Base-by-base conservation (phyloP, 1,140 invertebrate genomes). In the Solenopsis fugax region DNA sequence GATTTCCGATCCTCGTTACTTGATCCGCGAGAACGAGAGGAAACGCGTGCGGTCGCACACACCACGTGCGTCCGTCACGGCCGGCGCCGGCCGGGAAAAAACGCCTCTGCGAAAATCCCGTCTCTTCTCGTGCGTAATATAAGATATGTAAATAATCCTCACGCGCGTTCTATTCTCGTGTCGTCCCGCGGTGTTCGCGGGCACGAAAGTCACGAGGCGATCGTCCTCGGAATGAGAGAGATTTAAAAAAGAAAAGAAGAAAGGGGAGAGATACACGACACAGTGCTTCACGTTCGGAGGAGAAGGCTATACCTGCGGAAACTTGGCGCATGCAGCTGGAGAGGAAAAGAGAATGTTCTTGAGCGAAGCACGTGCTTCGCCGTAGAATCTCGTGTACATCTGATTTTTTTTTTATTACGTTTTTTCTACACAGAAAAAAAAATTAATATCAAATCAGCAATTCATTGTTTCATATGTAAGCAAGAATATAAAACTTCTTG, bases 1-100 rank as follows among this genome's bases (percentile, higher is more conserved):
- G 65, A 50, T 41, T 48, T 69, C 21, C 41, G 37, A 67, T 29
- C 12, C 41, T 6, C 21, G 3, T 1, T 24, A 7, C 6, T 50
- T 50, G 21, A 69, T 24, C 13, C 12, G 24, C 12, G 45, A 41
- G 3, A 56, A 4, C 41, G 5, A 50, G 65, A 69, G 2, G 21
- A 69, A 50, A 54, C 9, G 5, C 50, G 16, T 9, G 24, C 24
- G 24, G 16, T 29, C 24, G 41, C 41, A 41, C 45, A 16, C 18
- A 56, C 50, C 71, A 73, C 48, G 71, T 73, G 71, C 29, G 50
- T 5, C 29, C 24, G 56, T 60, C 56, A 29, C 58, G 29, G 29
- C 2, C 29, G 29, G 12, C 48, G 24, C 48, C 69, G 18, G 34
- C 4, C 24, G 45, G 16, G 48, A 34, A 29, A 34, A 72, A 34